Percentiles rank a stretch among this genome's conserved stretches.
These are phyloP conservation scores for Heterotis niloticus DNA, from an alignment of 2,113 vertebrate genomes.

Conservation along the genomic window DNA sequence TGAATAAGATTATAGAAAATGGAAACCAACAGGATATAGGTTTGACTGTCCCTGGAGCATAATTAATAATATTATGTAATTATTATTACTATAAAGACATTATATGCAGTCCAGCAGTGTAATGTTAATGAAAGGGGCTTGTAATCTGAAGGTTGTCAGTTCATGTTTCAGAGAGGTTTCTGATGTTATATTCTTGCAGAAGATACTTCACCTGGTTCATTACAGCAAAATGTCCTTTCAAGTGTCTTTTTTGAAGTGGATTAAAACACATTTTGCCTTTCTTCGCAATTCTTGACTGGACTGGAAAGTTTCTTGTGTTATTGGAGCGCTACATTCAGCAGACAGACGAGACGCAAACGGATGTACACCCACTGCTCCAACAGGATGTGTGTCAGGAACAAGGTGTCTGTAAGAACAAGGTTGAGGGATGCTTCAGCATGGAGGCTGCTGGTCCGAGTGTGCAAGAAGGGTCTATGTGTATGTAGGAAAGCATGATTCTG, in stretches of 20 bases:
- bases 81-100: too few relatives aligned
- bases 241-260: too few relatives aligned
- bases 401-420: neutral
- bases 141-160: neutral
- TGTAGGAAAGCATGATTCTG: neutral
- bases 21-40: too few relatives aligned
- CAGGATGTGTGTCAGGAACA: neutral
- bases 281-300: neutral
- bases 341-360: neutral
- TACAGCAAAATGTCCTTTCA: neutral
- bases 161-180: neutral
- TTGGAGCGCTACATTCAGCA: neutral
- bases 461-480: neutral
- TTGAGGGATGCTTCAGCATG: neutral
- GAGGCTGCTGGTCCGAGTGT: neutral
- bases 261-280: neutral
- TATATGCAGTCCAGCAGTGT: too few relatives aligned
- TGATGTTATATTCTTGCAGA: neutral
- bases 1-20: too few relatives aligned
- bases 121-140: neutral
- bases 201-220: neutral
- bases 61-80: too few relatives aligned
- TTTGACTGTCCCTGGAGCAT: too few relatives aligned
- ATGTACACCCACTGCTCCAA: slow-evolving; percentile 2
- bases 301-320: neutral